Percentiles rank a stretch among this genome's conserved stretches.
These are phyloP conservation scores for Corynorhinus townsendii DNA, from an alignment of 2,113 vertebrate species.

Conservation along the genomic window DNA sequence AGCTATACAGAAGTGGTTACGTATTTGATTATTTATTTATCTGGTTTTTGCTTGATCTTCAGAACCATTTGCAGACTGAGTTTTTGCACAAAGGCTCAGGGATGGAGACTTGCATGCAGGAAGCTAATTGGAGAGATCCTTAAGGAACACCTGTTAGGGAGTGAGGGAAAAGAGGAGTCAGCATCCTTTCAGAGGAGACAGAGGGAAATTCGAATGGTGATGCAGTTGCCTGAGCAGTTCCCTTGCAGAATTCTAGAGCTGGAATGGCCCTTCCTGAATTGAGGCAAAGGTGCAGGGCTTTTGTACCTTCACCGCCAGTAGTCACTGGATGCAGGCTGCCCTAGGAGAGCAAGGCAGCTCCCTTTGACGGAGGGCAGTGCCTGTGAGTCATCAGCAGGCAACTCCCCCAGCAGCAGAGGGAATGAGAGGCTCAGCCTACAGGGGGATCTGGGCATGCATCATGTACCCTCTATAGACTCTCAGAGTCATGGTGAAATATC, in stretches of 20 bases:
- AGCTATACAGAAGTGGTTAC: not conserved
- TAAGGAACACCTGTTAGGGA: not conserved
- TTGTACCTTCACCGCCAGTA: not conserved
- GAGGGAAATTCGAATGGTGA: not conserved
- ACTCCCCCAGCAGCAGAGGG: not conserved
- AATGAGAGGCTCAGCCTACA: not conserved
- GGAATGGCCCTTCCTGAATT: not conserved
- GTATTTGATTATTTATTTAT: not conserved
- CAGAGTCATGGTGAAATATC: not conserved
- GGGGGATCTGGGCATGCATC: not conserved
- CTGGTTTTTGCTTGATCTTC: not conserved
- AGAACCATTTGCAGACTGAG: not conserved
- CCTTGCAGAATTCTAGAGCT: not conserved
- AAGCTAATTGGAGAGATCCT: not conserved
- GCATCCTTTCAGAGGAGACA: not conserved
- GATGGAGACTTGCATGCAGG: not conserved
- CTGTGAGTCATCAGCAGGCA: not conserved
- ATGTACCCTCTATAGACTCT: not conserved
- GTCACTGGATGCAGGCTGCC: not conserved
- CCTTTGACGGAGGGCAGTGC: not conserved
- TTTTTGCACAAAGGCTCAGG: not conserved
- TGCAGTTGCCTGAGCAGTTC: not conserved
- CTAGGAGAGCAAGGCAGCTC: not conserved
- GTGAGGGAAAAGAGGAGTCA: not conserved
- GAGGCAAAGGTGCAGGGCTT: not conserved